A percentile compares a stretch with the other conserved stretches of the same genome.
These are phyloP conservation scores for Crypturellus tataupa DNA, from an alignment of 2,797 vertebrate genomes.

Conservation along the genomic window DNA sequence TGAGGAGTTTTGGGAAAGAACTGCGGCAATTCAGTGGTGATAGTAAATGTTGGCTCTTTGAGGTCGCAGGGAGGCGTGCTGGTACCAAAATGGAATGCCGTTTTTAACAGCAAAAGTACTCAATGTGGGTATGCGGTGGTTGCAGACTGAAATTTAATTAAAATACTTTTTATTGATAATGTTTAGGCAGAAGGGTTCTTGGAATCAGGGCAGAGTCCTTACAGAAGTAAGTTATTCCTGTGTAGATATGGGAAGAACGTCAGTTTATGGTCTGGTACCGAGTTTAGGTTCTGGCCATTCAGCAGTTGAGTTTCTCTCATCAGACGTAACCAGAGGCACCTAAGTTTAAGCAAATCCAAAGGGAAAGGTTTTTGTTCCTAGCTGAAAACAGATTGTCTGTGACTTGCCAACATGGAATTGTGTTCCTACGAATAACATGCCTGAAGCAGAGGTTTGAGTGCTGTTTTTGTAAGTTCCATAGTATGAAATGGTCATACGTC, in stretches of 20 bases:
- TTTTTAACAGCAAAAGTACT: background rate
- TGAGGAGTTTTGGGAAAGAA: background rate
- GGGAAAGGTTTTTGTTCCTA: background rate
- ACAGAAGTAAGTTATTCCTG: background rate
- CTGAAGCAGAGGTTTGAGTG: background rate
- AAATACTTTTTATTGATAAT: background rate
- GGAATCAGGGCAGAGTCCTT: background rate
- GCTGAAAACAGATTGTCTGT: background rate
- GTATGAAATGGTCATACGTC: background rate
- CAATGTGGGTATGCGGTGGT: background rate
- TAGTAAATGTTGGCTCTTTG: background rate
- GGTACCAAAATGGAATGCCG: background rate
- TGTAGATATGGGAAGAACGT: background rate
- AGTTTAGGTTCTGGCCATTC: background rate
- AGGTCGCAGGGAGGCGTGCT: background rate
- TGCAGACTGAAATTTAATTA: background rate
- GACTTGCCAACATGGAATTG: background rate
- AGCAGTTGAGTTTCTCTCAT: background rate
- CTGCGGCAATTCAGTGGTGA: background rate
- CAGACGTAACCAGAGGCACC: background rate
- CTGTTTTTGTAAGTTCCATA: background rate
- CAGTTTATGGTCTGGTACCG: background rate
- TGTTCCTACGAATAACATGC: background rate
- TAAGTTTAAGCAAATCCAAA: background rate
- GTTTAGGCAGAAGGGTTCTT: background rate